Conservation (phyloP, 2,113 vertebrate genomes). For the Ciconia stormi region DNA sequence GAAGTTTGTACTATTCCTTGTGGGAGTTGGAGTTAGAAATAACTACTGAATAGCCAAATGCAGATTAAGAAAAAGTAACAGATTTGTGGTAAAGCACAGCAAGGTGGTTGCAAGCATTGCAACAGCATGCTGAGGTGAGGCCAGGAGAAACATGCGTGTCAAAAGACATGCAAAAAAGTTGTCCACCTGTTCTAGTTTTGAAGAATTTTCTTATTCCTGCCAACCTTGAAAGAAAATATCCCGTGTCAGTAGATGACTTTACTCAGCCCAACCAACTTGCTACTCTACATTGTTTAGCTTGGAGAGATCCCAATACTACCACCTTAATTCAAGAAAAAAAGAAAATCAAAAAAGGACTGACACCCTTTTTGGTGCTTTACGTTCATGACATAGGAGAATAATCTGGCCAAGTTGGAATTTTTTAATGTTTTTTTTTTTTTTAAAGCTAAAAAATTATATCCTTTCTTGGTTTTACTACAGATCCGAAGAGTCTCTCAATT, state of each 20-base stretch:
- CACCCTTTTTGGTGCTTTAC: fast-evolving
- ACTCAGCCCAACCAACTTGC: not conserved
- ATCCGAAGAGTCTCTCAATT: not conserved
- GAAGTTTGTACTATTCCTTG: not conserved
- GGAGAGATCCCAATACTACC: not conserved
- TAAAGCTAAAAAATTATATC: not conserved
- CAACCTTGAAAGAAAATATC: not conserved
- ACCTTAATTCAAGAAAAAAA: not conserved
- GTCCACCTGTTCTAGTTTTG: not conserved
- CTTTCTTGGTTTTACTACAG: not conserved
- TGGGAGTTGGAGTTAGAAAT: not conserved
- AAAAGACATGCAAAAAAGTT: not conserved
- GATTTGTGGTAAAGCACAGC: not conserved
- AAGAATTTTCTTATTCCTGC: not conserved
- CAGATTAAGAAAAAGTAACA: not conserved
- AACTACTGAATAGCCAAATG: not conserved
- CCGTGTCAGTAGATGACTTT: fast-evolving
- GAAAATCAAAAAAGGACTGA: not conserved
- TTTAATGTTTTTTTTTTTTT: not conserved
- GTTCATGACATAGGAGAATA: not conserved
- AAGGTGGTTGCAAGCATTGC: not conserved
- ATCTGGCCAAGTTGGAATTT: not conserved
- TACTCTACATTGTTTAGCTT: not conserved
- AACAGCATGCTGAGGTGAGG: not conserved
- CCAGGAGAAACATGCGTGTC: not conserved